These are phyloP conservation scores for Saguinus midas DNA, from an alignment of 2,113 vertebrate species.

Conservation along the genomic window DNA sequence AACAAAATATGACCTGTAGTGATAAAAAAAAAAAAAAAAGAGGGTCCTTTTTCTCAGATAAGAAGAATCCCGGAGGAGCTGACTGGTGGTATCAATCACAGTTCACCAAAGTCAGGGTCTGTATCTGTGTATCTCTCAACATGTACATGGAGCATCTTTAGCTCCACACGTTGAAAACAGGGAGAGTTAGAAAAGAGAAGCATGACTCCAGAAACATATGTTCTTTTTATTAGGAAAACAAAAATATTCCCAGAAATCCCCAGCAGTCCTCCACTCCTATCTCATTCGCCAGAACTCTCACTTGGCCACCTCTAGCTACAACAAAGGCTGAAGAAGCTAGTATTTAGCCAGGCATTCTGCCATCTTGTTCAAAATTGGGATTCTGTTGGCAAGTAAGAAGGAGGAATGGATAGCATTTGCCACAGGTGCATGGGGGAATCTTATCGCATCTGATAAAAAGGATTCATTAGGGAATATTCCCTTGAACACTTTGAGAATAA, in stretches of 20 bases:
- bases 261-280: not conserved
- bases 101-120: not conserved
- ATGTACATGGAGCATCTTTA: not conserved
- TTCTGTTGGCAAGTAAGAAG: constrained; percentile 37
- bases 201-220: not conserved
- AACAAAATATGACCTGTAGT: not conserved
- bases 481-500: constrained; percentile 29
- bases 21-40: not conserved
- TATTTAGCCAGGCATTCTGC: constrained; percentile 4
- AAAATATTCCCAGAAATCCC: not conserved
- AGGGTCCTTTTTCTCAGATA: not conserved
- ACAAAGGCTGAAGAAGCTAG: not conserved
- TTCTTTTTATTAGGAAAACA: not conserved
- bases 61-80: not conserved
- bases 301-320: not conserved
- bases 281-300: not conserved
- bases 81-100: not conserved
- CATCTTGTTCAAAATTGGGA: constrained; percentile 5
- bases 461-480: constrained; percentile 7
- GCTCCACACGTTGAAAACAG: not conserved
- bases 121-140: not conserved
- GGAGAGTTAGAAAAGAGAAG: not conserved
- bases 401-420: not conserved
- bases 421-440: constrained; percentile 46
- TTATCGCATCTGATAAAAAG: constrained; percentile 24